These are phyloP conservation scores for Ashinkailepas kermadecensis DNA, from an alignment of 2,888 invertebrate species.

Conservation along the genomic window DNA sequence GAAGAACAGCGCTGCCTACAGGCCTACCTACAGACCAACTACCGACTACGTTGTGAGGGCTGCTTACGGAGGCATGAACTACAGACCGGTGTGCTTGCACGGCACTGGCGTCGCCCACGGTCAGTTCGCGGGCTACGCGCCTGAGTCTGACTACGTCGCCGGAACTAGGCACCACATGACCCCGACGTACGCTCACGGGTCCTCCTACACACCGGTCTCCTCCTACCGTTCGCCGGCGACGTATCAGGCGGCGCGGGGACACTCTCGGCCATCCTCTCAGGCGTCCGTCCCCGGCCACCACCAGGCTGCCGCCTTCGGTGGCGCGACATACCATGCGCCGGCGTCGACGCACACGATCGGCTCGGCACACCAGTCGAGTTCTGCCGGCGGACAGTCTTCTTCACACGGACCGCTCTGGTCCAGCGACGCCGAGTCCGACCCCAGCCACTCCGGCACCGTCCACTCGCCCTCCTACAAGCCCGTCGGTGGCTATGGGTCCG, in stretches of 20 bases:
- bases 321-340: background rate
- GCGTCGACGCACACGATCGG: background rate
- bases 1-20: too few species aligned
- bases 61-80: background rate
- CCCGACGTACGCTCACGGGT: background rate
- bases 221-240: background rate
- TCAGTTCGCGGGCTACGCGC: too few species aligned
- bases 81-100: background rate
- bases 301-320: background rate
- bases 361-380: too few species aligned
- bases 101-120: background rate
- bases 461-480: too few species aligned
- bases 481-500: too few species aligned
- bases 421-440: too few species aligned
- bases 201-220: background rate
- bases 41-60: background rate
- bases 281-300: background rate
- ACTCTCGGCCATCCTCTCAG: background rate
- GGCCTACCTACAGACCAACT: background rate
- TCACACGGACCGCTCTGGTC: too few species aligned
- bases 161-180: too few species aligned
- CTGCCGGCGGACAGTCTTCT: too few species aligned
- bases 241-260: background rate
- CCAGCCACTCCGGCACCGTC: too few species aligned
- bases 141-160: too few species aligned